These are phyloP conservation scores for Ascidia mentula DNA, from an alignment of 23 tunicate species.

Conservation along the genomic window DNA sequence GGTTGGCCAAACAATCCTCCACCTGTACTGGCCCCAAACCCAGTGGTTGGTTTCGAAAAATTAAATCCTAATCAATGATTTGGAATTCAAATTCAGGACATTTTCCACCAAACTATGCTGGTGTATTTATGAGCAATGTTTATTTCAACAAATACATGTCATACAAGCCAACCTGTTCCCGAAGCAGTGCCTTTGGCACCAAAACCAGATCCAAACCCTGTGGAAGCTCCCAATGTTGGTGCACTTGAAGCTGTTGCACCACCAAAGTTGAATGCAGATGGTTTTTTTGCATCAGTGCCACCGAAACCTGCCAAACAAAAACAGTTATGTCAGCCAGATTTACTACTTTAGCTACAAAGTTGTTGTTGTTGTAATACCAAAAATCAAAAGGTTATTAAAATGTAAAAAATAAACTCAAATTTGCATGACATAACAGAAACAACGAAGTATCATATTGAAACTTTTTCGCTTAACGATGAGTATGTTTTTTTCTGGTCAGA, in stretches of 20 bases:
- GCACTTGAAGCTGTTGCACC: constrained; percentile 5
- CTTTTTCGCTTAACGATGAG: too few relatives aligned
- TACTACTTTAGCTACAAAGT: too few relatives aligned
- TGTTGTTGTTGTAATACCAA: too few relatives aligned
- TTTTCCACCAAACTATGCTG: background rate
- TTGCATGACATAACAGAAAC: too few relatives aligned
- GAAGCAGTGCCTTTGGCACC: constrained; percentile 16
- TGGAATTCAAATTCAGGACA: background rate
- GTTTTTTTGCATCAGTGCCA: background rate
- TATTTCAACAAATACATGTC: too few relatives aligned
- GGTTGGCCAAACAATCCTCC: constrained; percentile 6
- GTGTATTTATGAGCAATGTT: too few relatives aligned
- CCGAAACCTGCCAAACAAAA: constrained; percentile 5
- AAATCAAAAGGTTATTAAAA: too few relatives aligned
- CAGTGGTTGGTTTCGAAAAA: constrained; percentile 31
- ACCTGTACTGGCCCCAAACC: constrained; percentile 11
- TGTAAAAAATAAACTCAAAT: too few relatives aligned
- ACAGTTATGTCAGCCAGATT: too few relatives aligned
- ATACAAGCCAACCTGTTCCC: too few relatives aligned
- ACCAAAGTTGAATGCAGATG: constrained; percentile 33
- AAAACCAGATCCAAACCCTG: constrained; percentile 8
- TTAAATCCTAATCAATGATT: constrained; percentile 7
- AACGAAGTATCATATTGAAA: too few relatives aligned
- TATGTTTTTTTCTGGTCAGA: too few relatives aligned
- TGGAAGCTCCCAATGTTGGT: constrained; percentile 2